Base-by-base conservation (phyloP, 1,140 invertebrate species). In the Drosophila hydei region DNA sequence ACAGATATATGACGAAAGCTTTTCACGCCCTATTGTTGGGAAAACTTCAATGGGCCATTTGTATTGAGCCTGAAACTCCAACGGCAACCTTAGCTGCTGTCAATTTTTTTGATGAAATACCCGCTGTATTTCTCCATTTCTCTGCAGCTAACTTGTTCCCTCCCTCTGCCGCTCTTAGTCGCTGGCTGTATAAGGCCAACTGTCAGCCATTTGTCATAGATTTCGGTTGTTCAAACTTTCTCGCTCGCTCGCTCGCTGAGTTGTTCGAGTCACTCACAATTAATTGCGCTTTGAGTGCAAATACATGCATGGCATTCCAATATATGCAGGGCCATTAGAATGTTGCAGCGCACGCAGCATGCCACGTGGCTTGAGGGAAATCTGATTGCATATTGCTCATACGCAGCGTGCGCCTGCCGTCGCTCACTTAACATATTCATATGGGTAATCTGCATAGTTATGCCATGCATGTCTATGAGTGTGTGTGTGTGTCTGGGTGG, bases 361-460 rank as follows among this genome's bases (percentile, higher is more conserved):
- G 60, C 38, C 48, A 64, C 51, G 45, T 51, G 56, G 19, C 27
- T 14, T 58, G 63, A 25, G 38, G 38, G 8, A 12, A 40, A 42
- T 27, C 61, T 55, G 70, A 79, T 79, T 75, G 77, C 77, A 76
- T 80, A 81, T 83, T 63, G 75, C 61, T 71, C 79, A 83, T 84
- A 81, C 79, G 79, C 71, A 75, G 11, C 43, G 62, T 68, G 30
- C 45, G 72, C 48, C 70, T 48, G 45, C 21, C 63, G 38, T 55
- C 52, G 47, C 21, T 18, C 78, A 78, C 78, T 78, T 81, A 78
- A 79, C 79, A 83, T 79, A 83, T 83, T 71, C 75, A 79, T 79
- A 21, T n/a, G 48, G 11, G 54, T 70, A 70, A 74, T 67, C 63
- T 52, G 47, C 27, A 43, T 33, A 21, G 59, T 64, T 74, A 45